These are phyloP conservation scores for Ataeniobius toweri DNA, from an alignment of 2,797 vertebrate genomes.

Conservation along the genomic window DNA sequence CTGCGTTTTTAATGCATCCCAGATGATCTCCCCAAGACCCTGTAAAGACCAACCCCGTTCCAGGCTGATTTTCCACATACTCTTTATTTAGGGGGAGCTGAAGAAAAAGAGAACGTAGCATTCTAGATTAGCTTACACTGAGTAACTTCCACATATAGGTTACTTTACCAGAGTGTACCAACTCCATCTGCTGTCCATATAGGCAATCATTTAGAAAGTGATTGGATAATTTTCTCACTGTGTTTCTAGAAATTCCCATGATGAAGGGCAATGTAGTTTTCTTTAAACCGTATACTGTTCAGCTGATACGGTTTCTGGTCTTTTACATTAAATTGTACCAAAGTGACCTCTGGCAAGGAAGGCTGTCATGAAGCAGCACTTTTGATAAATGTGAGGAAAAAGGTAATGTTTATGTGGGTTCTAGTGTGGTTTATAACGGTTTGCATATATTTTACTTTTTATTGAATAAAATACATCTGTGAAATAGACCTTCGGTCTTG, in stretches of 20 bases:
- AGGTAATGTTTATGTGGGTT: slow-evolving; percentile 46
- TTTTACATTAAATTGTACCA: slow-evolving; percentile 41
- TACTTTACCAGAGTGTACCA: slow-evolving; percentile 42
- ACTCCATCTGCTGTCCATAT: slow-evolving; percentile 39
- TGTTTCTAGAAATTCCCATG: slow-evolving; percentile 49
- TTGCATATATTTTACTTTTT: slow-evolving; percentile 34
- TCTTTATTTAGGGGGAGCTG: neutral
- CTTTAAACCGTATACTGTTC: slow-evolving; percentile 45
- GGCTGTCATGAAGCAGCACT: slow-evolving; percentile 54
- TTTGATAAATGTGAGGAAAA: slow-evolving; percentile 54
- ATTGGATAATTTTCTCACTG: slow-evolving; percentile 58
- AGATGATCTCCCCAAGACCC: no score
- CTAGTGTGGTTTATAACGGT: slow-evolving; percentile 22
- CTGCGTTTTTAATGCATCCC: no score
- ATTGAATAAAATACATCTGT: slow-evolving; percentile 45
- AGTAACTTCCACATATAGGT: slow-evolving; percentile 28
- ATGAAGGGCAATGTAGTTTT: slow-evolving; percentile 47
- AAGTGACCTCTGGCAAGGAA: slow-evolving; percentile 49
- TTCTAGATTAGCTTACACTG: slow-evolving; percentile 14
- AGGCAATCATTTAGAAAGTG: slow-evolving; percentile 43
- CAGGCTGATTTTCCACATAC: neutral
- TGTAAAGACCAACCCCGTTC: no score
- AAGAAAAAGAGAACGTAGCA: slow-evolving; percentile 9
- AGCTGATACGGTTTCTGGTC: slow-evolving; percentile 49
- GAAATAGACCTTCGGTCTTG: slow-evolving; percentile 26